phyloP scores from a whole-genome alignment of 2,113 vertebrate genomes.

The Rostratula benghalensis region DNA sequence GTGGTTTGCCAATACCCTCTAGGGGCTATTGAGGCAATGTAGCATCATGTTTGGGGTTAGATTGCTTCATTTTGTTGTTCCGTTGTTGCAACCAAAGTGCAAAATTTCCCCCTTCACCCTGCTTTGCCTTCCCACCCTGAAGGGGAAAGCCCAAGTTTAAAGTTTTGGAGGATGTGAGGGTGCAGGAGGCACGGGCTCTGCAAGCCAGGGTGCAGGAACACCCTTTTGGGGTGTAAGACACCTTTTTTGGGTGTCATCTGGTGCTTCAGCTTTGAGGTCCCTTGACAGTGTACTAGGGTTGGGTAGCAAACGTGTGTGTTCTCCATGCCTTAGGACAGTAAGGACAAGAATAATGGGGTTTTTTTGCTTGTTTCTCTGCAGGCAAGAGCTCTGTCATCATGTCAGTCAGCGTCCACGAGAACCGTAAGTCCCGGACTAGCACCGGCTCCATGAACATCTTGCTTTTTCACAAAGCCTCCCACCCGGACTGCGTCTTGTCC shows the following conservation, averaged over 20 bases:
- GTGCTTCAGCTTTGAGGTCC: neutral
- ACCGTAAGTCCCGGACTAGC: slow-evolving; percentile 92
- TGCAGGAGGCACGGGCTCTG: neutral
- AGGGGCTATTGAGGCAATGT: slow-evolving; percentile 29
- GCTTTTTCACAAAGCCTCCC: slow-evolving; percentile 92
- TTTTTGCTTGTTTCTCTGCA: neutral
- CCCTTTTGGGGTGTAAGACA: neutral
- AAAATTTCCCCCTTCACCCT: neutral
- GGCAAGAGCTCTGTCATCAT: slow-evolving; percentile 70
- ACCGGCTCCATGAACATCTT: slow-evolving; percentile 92
- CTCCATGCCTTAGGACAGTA: fast-evolving
- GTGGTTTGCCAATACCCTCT: slow-evolving; percentile 20
- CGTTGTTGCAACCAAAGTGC: neutral
- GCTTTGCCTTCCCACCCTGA: neutral
- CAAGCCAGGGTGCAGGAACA: neutral
- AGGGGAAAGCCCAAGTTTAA: neutral
- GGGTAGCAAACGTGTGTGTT: neutral
- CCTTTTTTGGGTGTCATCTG: neutral
- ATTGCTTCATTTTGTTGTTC: slow-evolving; percentile 43
- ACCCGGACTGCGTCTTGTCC: slow-evolving; percentile 89
- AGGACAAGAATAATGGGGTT: neutral
- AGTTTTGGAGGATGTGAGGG: neutral
- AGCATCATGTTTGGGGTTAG: neutral
- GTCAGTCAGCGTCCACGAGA: slow-evolving; percentile 94
- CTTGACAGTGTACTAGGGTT: fast-evolving